Evolutionary conservation across 1,140 invertebrate species (phyloP), one percentile per base, ranked within the genome.

Genomic region (Pseudachorutes palmiensis): DNA sequence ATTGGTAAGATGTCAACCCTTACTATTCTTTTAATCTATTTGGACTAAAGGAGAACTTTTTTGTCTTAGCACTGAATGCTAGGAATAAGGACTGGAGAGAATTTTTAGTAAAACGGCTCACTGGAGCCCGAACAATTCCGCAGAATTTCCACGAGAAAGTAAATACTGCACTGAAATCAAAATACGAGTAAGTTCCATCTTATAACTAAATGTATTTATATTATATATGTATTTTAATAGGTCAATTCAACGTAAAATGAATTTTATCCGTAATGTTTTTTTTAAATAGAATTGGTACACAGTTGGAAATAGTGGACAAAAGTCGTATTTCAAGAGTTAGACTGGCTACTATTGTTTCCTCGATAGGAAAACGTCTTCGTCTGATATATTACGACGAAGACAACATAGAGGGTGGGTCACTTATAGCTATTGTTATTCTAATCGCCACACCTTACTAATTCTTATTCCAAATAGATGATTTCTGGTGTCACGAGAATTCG

Each of bases 41-140:
- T 45, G 9, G 36, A 12, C 36, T 12, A 45, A 12, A 19, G 2
- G 41, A 31, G 62, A 41, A 45, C 9, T 3, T 58, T 59, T 3
- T 63, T 19, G 49, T 26, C 1, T 57, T 73, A 83, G 82, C 85
- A 59, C 90, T 92, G 74, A 89, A 94, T 78, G 86, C 91, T 75
- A 96, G 96, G 80, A 92, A 93, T 79, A 86, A 85, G 74, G 93
- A 97, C 80, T 97, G 94, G 94, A 94, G 96, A 78, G 91, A 91
- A 75, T 97, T 95, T 78, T 79, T 97, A 31, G 88, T 94, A 63
- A 89, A 90, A 75, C 83, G 91, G 70, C 80, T 98, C 59, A 95
- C 93, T 0, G 91, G 93, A n/a, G 91, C 93, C 22, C 82, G 91
- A 66, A 97, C 94, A 19, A 80, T 97, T 63, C 93, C 94, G 2